These are phyloP conservation scores for Prunella fulvescens DNA, from an alignment of 2,113 vertebrate genomes.

Conservation along the genomic window DNA sequence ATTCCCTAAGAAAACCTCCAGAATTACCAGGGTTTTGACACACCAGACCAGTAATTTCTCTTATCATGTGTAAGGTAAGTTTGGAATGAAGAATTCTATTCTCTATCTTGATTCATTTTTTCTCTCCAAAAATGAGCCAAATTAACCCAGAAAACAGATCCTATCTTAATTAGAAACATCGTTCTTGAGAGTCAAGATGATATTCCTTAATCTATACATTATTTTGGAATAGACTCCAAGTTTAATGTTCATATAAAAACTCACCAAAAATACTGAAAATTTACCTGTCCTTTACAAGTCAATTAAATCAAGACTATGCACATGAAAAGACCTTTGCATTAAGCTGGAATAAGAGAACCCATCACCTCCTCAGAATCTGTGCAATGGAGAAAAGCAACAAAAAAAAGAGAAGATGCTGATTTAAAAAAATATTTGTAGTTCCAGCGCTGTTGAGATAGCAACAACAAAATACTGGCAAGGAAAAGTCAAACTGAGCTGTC, in stretches of 20 bases:
- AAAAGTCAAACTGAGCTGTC: neutral
- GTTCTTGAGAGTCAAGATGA: neutral
- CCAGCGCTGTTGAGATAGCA: neutral
- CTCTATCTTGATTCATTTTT: neutral
- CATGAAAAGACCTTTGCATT: neutral
- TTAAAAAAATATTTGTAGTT: neutral
- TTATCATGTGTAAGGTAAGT: neutral
- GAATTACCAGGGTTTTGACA: neutral
- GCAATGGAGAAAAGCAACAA: neutral
- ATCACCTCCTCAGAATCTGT: neutral
- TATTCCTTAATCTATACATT: neutral
- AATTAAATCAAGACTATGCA: neutral
- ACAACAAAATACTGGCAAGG: neutral
- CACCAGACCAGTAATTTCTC: neutral
- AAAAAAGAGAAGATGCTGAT: neutral
- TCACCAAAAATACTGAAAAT: neutral
- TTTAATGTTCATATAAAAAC: neutral
- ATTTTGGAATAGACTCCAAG: neutral
- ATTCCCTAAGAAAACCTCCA: neutral
- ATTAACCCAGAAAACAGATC: neutral
- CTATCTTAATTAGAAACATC: neutral
- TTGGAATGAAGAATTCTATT: neutral
- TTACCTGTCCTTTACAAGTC: neutral
- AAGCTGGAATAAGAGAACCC: neutral
- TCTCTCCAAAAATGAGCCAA: neutral